phyloP scores from a whole-genome alignment of 2,113 vertebrate genomes.

The Nothobranchius furzeri region DNA sequence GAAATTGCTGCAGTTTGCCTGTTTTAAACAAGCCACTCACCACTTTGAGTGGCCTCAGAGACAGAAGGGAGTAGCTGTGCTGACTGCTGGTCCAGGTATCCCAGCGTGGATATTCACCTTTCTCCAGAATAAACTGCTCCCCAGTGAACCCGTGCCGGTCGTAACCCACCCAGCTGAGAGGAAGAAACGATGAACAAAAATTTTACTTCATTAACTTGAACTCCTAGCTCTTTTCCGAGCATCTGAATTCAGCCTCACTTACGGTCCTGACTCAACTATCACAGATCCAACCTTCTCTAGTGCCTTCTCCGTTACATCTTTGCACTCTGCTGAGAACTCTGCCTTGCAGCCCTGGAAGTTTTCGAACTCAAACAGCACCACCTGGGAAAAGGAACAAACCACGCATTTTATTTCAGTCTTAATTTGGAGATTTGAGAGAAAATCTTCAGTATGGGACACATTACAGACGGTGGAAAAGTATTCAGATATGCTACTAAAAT shows the following conservation, averaged over 20 bases:
- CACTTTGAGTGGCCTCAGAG: slow-evolving; percentile 85
- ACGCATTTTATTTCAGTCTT: not conserved
- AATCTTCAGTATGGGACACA: too few species aligned
- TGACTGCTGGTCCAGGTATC: slow-evolving; percentile 92
- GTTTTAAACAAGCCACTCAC: slow-evolving; percentile 72
- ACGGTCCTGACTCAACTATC: slow-evolving; percentile 85
- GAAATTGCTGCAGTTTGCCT: too few species aligned
- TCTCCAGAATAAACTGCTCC: slow-evolving; percentile 92
- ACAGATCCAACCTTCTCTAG: slow-evolving; percentile 90
- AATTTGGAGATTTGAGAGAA: too few species aligned
- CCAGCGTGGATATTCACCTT: slow-evolving; percentile 91
- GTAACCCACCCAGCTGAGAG: slow-evolving; percentile 87
- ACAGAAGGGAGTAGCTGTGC: slow-evolving; percentile 85
- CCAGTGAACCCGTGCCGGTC: slow-evolving; percentile 82
- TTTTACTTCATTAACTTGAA: not conserved
- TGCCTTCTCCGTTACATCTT: slow-evolving; percentile 84
- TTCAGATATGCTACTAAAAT: too few species aligned
- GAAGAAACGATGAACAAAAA: too few species aligned
- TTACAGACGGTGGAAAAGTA: too few species aligned
- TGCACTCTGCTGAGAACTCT: slow-evolving; percentile 67
- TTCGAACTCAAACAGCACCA: slow-evolving; percentile 83
- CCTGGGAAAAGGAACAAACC: slow-evolving; percentile 39
- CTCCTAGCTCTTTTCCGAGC: not conserved
- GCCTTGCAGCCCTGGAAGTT: slow-evolving; percentile 87
- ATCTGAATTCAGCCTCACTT: slow-evolving; percentile 23